These are phyloP conservation scores for Cheilosia grossa DNA, from an alignment of 2,888 invertebrate species.

Conservation along the genomic window DNA sequence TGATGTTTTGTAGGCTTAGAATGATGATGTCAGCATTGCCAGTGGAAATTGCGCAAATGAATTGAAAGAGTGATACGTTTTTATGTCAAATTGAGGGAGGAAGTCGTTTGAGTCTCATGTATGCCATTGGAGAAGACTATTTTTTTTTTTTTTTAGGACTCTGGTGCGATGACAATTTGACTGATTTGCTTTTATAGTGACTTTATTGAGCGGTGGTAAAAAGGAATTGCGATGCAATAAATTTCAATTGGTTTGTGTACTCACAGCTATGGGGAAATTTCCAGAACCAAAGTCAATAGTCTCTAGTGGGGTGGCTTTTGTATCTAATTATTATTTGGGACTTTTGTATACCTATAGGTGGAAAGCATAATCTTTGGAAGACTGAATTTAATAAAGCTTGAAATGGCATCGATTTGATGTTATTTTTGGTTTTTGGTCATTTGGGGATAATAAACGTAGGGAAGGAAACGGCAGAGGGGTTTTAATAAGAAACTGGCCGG, in stretches of 20 bases:
- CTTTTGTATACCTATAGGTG: too few relatives aligned
- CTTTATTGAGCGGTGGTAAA: constrained; percentile 14
- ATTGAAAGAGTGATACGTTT: constrained; percentile 40
- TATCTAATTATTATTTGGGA: too few relatives aligned
- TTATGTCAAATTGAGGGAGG: constrained; percentile 42
- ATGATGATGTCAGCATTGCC: constrained; percentile 27
- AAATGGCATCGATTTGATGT: too few relatives aligned
- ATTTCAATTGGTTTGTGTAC: neutral
- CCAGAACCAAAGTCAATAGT: too few relatives aligned
- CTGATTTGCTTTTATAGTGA: constrained; percentile 2
- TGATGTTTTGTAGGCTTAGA: constrained; percentile 4
- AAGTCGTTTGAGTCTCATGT: constrained; percentile 18
- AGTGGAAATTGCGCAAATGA: constrained; percentile 25
- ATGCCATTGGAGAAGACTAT: neutral
- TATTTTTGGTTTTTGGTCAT: too few relatives aligned
- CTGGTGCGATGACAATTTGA: neutral
- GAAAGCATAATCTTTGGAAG: too few relatives aligned
- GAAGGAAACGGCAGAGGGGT: too few relatives aligned
- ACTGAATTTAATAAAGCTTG: too few relatives aligned
- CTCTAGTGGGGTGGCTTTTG: too few relatives aligned
- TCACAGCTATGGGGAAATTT: too few relatives aligned
- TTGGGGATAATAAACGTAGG: too few relatives aligned
- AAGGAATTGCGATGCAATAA: neutral
- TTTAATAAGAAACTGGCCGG: too few relatives aligned
- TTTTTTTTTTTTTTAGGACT: neutral